phyloP scores from a whole-genome alignment of 2,113 vertebrate genomes.

The Gopherus evgoodei region DNA sequence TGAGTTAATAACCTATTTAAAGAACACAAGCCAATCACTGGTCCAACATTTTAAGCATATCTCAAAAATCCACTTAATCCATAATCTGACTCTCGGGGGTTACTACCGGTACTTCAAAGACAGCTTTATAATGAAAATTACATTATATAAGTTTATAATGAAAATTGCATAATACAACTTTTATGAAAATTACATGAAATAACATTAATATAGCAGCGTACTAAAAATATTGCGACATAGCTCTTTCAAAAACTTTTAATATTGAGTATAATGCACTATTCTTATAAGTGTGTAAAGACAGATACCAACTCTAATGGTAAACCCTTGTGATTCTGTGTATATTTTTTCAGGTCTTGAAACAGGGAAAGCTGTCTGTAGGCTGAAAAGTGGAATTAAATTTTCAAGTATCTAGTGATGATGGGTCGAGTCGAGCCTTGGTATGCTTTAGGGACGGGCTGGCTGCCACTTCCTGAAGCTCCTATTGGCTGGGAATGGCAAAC shows the following conservation, averaged over 20 bases:
- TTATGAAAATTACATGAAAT: background rate
- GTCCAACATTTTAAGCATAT: background rate
- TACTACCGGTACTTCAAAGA: background rate
- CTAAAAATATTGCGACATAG: background rate
- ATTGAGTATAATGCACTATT: background rate
- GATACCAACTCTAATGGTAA: background rate
- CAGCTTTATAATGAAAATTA: background rate
- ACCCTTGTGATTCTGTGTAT: background rate
- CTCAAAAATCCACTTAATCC: background rate
- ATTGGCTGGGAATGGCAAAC: too few relatives aligned
- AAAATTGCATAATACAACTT: background rate
- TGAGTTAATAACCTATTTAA: background rate
- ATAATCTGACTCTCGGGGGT: background rate
- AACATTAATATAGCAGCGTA: fast-evolving
- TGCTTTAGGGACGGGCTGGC: background rate
- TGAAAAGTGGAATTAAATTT: background rate
- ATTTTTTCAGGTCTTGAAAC: background rate
- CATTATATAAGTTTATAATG: fast-evolving
- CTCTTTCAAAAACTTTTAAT: background rate
- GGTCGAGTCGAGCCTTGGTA: background rate
- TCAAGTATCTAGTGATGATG: conserved; percentile 13
- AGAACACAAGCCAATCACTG: fast-evolving
- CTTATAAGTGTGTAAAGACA: fast-evolving
- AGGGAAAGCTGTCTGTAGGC: conserved; percentile 8
- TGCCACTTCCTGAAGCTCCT: too few relatives aligned